Conservation (phyloP, 2,888 invertebrate species). For the Andrena minutula region DNA sequence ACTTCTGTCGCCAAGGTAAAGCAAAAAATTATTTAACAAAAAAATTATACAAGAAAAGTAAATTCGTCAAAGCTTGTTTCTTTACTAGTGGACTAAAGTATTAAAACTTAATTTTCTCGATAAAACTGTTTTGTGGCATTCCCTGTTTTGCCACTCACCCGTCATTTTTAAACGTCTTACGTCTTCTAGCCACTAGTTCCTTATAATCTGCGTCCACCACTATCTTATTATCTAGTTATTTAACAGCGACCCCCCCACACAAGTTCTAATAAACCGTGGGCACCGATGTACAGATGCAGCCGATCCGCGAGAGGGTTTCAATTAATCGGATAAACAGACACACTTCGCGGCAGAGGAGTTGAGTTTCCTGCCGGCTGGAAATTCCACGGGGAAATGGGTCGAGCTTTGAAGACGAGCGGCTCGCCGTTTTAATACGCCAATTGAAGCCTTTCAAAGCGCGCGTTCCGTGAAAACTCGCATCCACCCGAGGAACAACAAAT, state of each 20-base stretch:
- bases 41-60: too few species aligned
- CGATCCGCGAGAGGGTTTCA: conserved; percentile 48
- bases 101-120: too few species aligned
- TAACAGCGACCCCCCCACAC: background rate
- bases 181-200: too few species aligned
- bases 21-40: too few species aligned
- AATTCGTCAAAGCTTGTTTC: too few species aligned
- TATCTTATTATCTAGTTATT: background rate
- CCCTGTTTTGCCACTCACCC: too few species aligned
- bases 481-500: conserved; percentile 72
- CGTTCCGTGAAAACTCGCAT: conserved; percentile 60
- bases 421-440: conserved; percentile 44
- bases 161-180: too few species aligned
- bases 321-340: conserved; percentile 53
- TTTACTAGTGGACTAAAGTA: too few species aligned
- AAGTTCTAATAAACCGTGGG: conserved; percentile 14
- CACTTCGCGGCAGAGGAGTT: conserved; percentile 27
- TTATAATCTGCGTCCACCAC: background rate
- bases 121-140: too few species aligned
- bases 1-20: too few species aligned
- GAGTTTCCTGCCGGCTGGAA: conserved; percentile 41
- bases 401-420: conserved; percentile 55
- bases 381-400: conserved; percentile 46
- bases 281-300: conserved; percentile 30
- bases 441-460: conserved; percentile 63